These are phyloP conservation scores for Aleiodes alternator DNA, from an alignment of 2,888 invertebrate genomes.

Conservation along the genomic window DNA sequence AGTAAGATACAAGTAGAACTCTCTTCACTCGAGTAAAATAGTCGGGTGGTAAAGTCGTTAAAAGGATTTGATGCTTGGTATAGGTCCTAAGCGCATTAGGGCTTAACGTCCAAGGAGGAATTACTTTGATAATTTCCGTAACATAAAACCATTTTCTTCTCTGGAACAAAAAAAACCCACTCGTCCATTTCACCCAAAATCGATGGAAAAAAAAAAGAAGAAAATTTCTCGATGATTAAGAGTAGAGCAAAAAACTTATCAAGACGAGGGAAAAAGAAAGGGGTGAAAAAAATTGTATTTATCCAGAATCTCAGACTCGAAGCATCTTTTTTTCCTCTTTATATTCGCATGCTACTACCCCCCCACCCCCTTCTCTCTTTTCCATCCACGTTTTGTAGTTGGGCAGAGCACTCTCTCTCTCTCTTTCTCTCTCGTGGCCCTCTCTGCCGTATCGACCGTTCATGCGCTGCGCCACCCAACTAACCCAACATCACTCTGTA, in stretches of 20 bases:
- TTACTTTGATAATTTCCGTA: slow-evolving; percentile 8
- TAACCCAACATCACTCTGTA: slow-evolving; percentile 18
- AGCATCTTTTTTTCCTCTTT: slow-evolving; percentile 53
- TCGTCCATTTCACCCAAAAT: too few species aligned
- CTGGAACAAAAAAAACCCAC: too few species aligned
- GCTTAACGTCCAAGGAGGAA: slow-evolving; percentile 22
- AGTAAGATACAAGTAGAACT: slow-evolving; percentile 10
- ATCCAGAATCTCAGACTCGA: slow-evolving; percentile 59
- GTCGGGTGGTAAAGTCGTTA: slow-evolving; percentile 35
- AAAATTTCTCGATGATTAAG: slow-evolving; percentile 4
- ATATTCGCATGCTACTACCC: slow-evolving; percentile 21
- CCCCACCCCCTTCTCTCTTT: too few species aligned
- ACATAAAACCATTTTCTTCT: slow-evolving; percentile 6
- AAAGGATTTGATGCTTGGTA: slow-evolving; percentile 25
- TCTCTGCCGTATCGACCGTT: slow-evolving; percentile 70
- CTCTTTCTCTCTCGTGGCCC: slow-evolving; percentile 43
- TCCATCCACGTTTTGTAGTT: slow-evolving; percentile 45
- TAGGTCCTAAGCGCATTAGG: slow-evolving; percentile 27
- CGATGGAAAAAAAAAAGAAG: too few species aligned
- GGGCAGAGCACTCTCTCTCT: slow-evolving; percentile 55
- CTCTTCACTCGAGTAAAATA: slow-evolving; percentile 35
- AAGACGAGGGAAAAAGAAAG: slow-evolving; percentile 23
- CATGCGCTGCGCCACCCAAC: slow-evolving; percentile 50
- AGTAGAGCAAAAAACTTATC: slow-evolving; percentile 26
- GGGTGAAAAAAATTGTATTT: slow-evolving; percentile 18